A percentile compares a stretch with the other conserved stretches of the same genome.
These are phyloP conservation scores for Elgaria multicarinata DNA, from an alignment of 2,113 vertebrate genomes.

Conservation along the genomic window DNA sequence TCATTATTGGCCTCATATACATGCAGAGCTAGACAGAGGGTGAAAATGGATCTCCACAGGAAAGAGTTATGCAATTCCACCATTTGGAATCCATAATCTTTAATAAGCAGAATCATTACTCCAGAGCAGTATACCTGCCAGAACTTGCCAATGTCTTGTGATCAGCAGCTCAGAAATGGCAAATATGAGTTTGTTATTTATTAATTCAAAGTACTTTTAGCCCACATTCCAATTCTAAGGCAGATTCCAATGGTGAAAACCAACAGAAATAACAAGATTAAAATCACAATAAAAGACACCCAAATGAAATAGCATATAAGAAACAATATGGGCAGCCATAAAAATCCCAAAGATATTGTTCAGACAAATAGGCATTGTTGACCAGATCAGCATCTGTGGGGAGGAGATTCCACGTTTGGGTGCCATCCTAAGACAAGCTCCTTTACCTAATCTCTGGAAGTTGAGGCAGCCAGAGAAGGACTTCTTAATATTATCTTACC, in stretches of 20 bases:
- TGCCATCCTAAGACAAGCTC: background rate
- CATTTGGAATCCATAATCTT: no score
- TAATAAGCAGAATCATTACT: no score
- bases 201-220: background rate
- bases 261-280: background rate
- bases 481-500: background rate
- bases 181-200: background rate
- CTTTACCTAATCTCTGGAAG: background rate
- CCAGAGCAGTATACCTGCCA: no score
- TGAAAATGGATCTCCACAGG: no score
- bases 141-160: background rate
- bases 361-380: background rate
- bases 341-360: background rate
- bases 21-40: no score
- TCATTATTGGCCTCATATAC: no score
- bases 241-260: background rate
- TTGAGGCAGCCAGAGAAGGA: background rate
- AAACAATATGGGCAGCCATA: background rate
- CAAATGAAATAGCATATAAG: background rate
- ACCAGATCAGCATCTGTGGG: background rate
- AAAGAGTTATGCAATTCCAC: no score
- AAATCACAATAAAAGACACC: background rate
- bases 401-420: background rate
- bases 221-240: background rate
- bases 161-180: background rate